Conservation (phyloP, 2,888 invertebrate species). For the Mechanitis messenoides region DNA sequence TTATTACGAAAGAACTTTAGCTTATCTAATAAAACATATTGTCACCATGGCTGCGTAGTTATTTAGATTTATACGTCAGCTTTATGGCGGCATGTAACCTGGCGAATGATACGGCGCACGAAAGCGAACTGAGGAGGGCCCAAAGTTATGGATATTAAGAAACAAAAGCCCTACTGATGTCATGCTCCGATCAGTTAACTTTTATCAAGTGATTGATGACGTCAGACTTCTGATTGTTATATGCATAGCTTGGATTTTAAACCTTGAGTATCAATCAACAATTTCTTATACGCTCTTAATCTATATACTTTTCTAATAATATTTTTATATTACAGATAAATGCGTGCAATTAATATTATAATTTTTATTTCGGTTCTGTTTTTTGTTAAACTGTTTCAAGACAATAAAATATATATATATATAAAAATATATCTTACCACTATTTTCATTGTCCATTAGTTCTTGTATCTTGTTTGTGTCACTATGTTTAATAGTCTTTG, state of each 20-base stretch:
- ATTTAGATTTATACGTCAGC: slow-evolving; percentile 39
- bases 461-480: background rate
- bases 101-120: slow-evolving; percentile 56
- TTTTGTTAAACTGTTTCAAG: too few relatives aligned
- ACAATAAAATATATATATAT: too few relatives aligned
- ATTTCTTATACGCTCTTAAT: too few relatives aligned
- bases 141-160: slow-evolving; percentile 56
- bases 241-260: background rate
- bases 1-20: background rate
- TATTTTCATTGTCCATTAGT: slow-evolving; percentile 5
- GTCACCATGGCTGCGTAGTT: slow-evolving; percentile 63
- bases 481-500: slow-evolving; percentile 2
- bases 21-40: slow-evolving; percentile 35
- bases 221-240: slow-evolving; percentile 37
- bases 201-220: slow-evolving; percentile 65
- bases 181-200: slow-evolving; percentile 53
- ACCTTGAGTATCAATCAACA: background rate
- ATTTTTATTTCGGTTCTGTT: too few relatives aligned
- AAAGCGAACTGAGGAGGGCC: slow-evolving; percentile 58
- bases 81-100: slow-evolving; percentile 38
- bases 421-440: slow-evolving; percentile 5
- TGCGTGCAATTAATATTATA: too few relatives aligned
- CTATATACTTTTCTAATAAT: too few relatives aligned
- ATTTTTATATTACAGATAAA: too few relatives aligned
- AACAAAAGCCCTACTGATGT: slow-evolving; percentile 53